A percentile compares a stretch with the other conserved stretches of the same genome.
Conservation (phyloP, 2,888 invertebrate species). For the Glomeris marginata region DNA sequence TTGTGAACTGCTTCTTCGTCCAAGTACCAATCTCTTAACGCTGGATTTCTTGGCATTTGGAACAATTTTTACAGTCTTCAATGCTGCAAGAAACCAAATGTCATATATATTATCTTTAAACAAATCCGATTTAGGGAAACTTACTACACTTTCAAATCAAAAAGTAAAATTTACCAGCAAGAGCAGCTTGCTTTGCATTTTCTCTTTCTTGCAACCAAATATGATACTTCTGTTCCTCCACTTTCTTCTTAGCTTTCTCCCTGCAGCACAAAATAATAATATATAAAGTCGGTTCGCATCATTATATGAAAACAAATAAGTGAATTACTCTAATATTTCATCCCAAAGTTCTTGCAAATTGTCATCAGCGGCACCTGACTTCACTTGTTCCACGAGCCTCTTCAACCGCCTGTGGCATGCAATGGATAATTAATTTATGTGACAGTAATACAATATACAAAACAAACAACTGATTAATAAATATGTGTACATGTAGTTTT, state of each 20-base stretch:
- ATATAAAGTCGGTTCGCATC: too few relatives aligned
- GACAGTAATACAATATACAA: background rate
- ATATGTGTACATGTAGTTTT: conserved; percentile 43
- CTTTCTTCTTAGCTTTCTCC: conserved; percentile 50
- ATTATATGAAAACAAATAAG: background rate
- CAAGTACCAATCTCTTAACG: too few relatives aligned
- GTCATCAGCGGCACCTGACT: conserved; percentile 49
- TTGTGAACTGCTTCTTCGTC: conserved; percentile 12
- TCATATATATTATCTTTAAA: too few relatives aligned
- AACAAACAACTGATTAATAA: conserved; percentile 6
- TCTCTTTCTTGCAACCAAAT: conserved; percentile 51
- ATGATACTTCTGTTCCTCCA: conserved; percentile 45
- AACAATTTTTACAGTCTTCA: too few relatives aligned
- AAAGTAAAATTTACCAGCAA: conserved; percentile 3
- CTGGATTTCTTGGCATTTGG: too few relatives aligned
- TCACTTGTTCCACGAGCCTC: conserved; percentile 42
- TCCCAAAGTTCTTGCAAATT: conserved; percentile 57
- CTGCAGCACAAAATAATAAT: too few relatives aligned
- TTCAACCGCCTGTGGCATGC: conserved; percentile 41
- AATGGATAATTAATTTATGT: background rate
- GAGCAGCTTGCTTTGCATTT: conserved; percentile 13
- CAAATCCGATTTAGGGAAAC: too few relatives aligned
- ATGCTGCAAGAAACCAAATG: too few relatives aligned
- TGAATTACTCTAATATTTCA: conserved; percentile 23
- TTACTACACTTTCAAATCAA: background rate